Percentiles rank a stretch among this genome's conserved stretches.
Evolutionary conservation across 1,140 invertebrate species (phyloP).

Genomic region (Dysdera silvatica): DNA sequence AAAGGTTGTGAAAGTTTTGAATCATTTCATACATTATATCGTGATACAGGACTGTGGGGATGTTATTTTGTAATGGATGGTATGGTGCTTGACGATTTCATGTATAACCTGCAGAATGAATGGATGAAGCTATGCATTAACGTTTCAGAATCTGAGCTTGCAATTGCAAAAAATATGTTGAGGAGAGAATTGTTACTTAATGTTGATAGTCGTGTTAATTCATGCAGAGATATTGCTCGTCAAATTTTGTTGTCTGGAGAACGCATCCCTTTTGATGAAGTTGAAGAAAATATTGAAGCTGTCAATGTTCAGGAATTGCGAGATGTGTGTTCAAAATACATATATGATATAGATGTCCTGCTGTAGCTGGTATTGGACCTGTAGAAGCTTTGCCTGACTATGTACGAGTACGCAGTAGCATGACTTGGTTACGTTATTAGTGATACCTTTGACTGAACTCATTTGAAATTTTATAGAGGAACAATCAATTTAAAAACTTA

Average conservation of each 20-base stretch:
- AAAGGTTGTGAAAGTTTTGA: constrained; percentile 85
- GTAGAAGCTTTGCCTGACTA: constrained; percentile 86
- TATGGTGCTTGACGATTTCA: constrained; percentile 57
- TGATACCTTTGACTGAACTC: too few species aligned
- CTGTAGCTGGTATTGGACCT: constrained; percentile 46
- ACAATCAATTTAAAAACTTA: too few species aligned
- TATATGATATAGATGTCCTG: constrained; percentile 28
- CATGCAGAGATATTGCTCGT: constrained; percentile 18
- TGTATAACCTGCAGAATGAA: constrained; percentile 42
- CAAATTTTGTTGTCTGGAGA: constrained; percentile 19
- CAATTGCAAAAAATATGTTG: constrained; percentile 11
- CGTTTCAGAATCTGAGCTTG: constrained; percentile 15
- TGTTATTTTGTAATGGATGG: constrained; percentile 90
- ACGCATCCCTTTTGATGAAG: constrained; percentile 10
- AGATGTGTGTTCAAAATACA: constrained; percentile 15
- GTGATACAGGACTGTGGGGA: constrained; percentile 96
- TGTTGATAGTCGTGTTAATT: constrained; percentile 2
- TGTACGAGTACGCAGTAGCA: constrained; percentile 67
- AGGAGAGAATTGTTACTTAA: background rate
- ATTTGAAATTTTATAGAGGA: too few species aligned
- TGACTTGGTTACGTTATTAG: constrained; percentile 86
- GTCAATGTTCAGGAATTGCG: constrained; percentile 9
- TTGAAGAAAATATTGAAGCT: constrained; percentile 21
- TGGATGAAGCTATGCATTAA: constrained; percentile 22
- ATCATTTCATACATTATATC: constrained; percentile 98